Base-by-base conservation (phyloP, 2,113 vertebrate species). In the Psettodes erumei region DNA sequence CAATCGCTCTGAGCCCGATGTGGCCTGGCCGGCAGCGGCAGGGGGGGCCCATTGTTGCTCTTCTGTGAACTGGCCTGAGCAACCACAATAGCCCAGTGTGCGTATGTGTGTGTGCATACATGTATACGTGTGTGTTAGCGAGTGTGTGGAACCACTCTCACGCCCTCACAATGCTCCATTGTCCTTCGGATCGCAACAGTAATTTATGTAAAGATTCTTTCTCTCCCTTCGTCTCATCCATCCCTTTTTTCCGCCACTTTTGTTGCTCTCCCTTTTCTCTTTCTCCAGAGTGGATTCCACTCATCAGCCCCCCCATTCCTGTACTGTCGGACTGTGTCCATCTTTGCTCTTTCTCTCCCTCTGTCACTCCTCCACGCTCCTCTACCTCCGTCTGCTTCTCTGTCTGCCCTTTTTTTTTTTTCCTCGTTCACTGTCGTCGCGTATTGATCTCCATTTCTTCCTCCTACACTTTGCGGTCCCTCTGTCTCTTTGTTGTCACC, bases 161-260 rank as follows among this genome's bases (percentile, higher is more conserved):
- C 89, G 79, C 81, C 55, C 78, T 74, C 82, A 94, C 93, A 94
- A 94, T 91, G 85, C 87, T 62, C 88, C 83, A 93, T 94, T 94
- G 94, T 94, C 87, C 89, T 11, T 3, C 33, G 27, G 51, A 91
- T 73, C 69, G 71, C 72, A 92, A 85, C 76, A 85, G 89, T 94
- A 93, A 95, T 94, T 94, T 93, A 94, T 94, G 93, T 91, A 93
- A 94, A 94, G 93, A 92, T 83, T 87, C 88, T 84, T 77, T 87
- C 75, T 84, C 68, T 86, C 84, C 63, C 59, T 85, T 69, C 63
- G 42, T 84, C 79, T 88, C 86, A 77, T 90, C 81, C 70, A 70
- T 87, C 82, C 77, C 71, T 85, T 82, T 71, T 71, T 54, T 71
- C 69, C 63, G 2, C 86, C 21, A 50, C 88, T 88, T 88, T 91